These are phyloP conservation scores for Procambarus virginalis DNA, from an alignment of 1,140 invertebrate genomes.

Conservation along the genomic window DNA sequence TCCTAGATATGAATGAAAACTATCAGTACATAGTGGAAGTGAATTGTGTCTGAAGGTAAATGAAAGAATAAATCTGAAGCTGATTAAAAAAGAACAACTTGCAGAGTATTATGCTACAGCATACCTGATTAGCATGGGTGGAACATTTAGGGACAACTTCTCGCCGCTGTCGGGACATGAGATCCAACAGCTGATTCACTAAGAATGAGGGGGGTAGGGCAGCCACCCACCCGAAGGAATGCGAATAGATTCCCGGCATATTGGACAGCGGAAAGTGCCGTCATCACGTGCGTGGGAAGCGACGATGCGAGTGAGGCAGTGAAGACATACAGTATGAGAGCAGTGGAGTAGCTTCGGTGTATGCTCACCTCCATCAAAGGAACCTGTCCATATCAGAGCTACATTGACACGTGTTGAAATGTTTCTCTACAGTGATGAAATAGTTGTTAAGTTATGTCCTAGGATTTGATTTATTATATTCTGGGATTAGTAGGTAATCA, in stretches of 20 bases:
- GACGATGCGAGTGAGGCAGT: slow-evolving; percentile 80
- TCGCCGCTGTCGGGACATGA: slow-evolving; percentile 91
- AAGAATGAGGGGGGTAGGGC: slow-evolving; percentile 94
- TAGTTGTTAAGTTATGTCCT: background rate
- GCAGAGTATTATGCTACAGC: background rate
- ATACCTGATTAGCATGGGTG: slow-evolving; percentile 80
- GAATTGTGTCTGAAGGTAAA: too few species aligned
- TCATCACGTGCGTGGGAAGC: slow-evolving; percentile 74
- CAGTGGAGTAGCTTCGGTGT: slow-evolving; percentile 94
- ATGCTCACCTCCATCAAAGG: slow-evolving; percentile 92
- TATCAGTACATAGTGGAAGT: too few species aligned
- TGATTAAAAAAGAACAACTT: too few species aligned
- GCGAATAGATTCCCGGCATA: slow-evolving; percentile 93
- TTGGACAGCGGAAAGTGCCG: slow-evolving; percentile 92
- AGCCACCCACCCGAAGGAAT: slow-evolving; percentile 89
- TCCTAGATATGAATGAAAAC: too few species aligned
- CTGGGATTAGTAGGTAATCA: background rate
- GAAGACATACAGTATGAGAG: slow-evolving; percentile 94
- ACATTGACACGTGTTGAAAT: slow-evolving; percentile 56
- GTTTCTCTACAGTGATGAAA: slow-evolving; percentile 24
- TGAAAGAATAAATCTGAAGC: too few species aligned
- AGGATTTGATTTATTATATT: background rate
- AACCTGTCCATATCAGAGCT: slow-evolving; percentile 76
- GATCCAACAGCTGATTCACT: slow-evolving; percentile 94
- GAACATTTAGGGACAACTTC: slow-evolving; percentile 96